These are phyloP conservation scores for Trisateles emortualis DNA, from an alignment of 2,888 invertebrate genomes.

Conservation along the genomic window DNA sequence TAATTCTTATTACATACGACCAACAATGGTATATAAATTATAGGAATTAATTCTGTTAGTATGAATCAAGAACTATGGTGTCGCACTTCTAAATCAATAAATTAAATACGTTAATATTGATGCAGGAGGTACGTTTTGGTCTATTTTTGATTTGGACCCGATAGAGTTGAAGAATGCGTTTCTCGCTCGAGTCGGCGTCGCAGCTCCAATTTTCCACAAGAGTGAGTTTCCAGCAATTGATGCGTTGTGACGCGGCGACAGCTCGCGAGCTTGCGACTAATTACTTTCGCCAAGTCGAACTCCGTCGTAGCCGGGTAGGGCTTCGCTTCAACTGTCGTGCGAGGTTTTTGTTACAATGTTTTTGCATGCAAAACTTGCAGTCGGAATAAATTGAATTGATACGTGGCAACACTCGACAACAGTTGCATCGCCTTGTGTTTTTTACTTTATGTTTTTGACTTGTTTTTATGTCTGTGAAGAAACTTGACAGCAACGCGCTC, in stretches of 20 bases:
- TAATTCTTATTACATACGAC: constrained; percentile 80
- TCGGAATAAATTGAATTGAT: constrained; percentile 51
- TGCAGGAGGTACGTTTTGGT: constrained; percentile 33
- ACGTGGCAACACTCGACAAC: constrained; percentile 40
- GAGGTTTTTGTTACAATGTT: constrained; percentile 72
- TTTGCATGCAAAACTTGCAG: constrained; percentile 56
- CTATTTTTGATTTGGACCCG: constrained; percentile 47
- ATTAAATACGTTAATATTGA: constrained; percentile 34
- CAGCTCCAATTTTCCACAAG: constrained; percentile 81
- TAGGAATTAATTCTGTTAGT: constrained; percentile 58
- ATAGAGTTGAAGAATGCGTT: constrained; percentile 60
- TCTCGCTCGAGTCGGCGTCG: constrained; percentile 69
- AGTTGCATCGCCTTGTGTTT: constrained; percentile 24
- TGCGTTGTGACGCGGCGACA: constrained; percentile 80
- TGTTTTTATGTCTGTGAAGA: constrained; percentile 30
- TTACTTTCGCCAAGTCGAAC: constrained; percentile 77
- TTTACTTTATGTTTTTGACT: constrained; percentile 26
- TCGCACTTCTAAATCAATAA: constrained; percentile 41
- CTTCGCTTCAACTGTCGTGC: constrained; percentile 73
- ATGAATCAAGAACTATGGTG: constrained; percentile 56
- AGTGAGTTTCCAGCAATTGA: constrained; percentile 72
- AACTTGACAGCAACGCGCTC: constrained; percentile 12
- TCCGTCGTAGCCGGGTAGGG: constrained; percentile 64
- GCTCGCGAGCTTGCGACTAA: constrained; percentile 74
- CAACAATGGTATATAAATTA: constrained; percentile 78